A percentile compares a stretch with the other conserved stretches of the same genome.
phyloP scores from a whole-genome alignment of 2,113 vertebrate species.

The Platichthys flesus region DNA sequence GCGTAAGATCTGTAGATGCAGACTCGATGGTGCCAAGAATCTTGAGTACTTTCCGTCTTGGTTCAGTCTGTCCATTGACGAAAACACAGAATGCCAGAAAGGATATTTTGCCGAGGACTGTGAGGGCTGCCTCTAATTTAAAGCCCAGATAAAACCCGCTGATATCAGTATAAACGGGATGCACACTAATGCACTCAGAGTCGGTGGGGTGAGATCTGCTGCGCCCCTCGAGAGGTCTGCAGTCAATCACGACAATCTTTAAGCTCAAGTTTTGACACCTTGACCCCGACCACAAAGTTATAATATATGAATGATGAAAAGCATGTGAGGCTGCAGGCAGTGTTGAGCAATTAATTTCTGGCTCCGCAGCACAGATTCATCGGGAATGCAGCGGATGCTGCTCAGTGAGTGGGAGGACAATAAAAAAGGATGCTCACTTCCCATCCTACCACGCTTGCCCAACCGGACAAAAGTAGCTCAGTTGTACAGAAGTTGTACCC shows the following conservation, averaged over 20 bases:
- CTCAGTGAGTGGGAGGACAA: slow-evolving; percentile 43
- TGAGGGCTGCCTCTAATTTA: slow-evolving; percentile 52
- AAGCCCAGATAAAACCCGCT: slow-evolving; percentile 48
- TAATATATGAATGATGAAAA: slow-evolving; percentile 50
- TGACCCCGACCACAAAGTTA: slow-evolving; percentile 37
- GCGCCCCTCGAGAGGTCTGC: slow-evolving; percentile 37
- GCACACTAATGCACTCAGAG: slow-evolving; percentile 16
- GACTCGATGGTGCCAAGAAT: slow-evolving; percentile 60
- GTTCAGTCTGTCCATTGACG: slow-evolving; percentile 38
- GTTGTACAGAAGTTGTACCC: background rate
- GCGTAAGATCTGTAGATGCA: slow-evolving; percentile 31
- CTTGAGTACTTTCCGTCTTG: slow-evolving; percentile 41
- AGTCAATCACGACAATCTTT: slow-evolving; percentile 34
- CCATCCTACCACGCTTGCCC: slow-evolving; percentile 33
- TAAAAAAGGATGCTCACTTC: slow-evolving; percentile 62
- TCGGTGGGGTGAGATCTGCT: slow-evolving; percentile 22
- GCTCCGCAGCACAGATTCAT: slow-evolving; percentile 34
- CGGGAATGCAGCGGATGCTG: slow-evolving; percentile 56
- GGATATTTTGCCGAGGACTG: slow-evolving; percentile 39
- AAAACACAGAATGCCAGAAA: slow-evolving; percentile 50
- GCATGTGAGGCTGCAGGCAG: slow-evolving; percentile 27
- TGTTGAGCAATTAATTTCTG: slow-evolving; percentile 35
- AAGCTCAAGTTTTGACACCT: slow-evolving; percentile 35
- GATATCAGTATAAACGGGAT: slow-evolving; percentile 34
- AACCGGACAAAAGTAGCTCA: slow-evolving; percentile 20